These are phyloP conservation scores for Noturus placidus DNA, from an alignment of 2,113 vertebrate species.

Conservation along the genomic window DNA sequence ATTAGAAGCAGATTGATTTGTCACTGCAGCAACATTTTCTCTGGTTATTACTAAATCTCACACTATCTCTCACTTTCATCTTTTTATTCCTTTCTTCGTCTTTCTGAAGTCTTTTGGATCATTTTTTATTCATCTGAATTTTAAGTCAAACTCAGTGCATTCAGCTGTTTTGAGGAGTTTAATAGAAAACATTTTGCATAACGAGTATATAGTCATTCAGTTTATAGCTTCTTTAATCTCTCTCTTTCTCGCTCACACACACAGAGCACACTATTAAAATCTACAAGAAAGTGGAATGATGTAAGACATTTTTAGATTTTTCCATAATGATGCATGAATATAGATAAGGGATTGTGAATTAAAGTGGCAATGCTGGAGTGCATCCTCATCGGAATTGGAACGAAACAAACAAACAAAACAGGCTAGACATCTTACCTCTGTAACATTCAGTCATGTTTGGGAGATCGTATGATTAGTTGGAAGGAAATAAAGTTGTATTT, in stretches of 20 bases:
- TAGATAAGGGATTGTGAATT: not conserved
- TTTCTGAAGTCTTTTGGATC: slow-evolving; percentile 30
- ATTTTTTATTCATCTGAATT: slow-evolving; percentile 21
- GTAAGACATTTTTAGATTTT: not conserved
- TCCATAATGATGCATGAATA: not conserved
- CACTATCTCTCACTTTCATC: not conserved
- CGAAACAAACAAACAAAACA: not conserved
- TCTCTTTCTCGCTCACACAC: not conserved
- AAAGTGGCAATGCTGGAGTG: not conserved
- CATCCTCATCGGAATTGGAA: not conserved
- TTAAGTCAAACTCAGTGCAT: slow-evolving; percentile 22
- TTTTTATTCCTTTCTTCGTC: slow-evolving; percentile 13
- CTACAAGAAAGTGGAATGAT: not conserved
- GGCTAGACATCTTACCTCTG: not conserved
- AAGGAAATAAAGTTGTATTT: slow-evolving; percentile 27
- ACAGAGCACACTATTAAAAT: not conserved
- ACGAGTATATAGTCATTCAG: not conserved
- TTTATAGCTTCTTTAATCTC: slow-evolving; percentile 9
- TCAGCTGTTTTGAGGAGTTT: slow-evolving; percentile 34
- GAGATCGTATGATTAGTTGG: slow-evolving; percentile 21
- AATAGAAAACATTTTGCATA: not conserved
- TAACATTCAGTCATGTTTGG: not conserved
- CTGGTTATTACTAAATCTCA: not conserved
- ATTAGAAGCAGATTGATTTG: not conserved
- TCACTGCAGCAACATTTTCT: slow-evolving; percentile 8